These are phyloP conservation scores for Ricordea florida DNA, from an alignment of 92 coral and sea anemone genomes.

Conservation along the genomic window DNA sequence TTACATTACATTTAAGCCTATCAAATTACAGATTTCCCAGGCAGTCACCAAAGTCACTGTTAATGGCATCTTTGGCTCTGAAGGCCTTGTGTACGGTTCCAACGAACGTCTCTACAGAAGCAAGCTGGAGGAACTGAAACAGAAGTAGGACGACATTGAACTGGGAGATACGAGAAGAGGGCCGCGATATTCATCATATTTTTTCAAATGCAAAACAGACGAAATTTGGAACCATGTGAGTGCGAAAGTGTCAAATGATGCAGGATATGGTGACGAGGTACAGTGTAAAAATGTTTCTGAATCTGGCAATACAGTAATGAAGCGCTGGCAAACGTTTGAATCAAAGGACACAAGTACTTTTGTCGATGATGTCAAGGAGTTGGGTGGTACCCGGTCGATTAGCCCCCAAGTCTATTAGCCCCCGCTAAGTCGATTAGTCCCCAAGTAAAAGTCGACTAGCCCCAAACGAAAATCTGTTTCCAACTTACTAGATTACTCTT, in stretches of 20 bases:
- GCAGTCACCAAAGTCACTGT: constrained; percentile 20
- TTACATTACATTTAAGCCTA: not conserved
- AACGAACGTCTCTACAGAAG: constrained; percentile 12
- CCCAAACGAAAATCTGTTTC: too few species aligned
- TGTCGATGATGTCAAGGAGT: constrained; percentile 9
- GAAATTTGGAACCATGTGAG: constrained; percentile 33
- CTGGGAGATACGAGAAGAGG: not conserved
- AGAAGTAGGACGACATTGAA: constrained; percentile 42
- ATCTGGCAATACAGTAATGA: not conserved
- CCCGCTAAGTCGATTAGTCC: too few species aligned
- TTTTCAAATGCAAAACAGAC: constrained; percentile 17
- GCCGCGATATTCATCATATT: constrained; percentile 22
- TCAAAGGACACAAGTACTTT: not conserved
- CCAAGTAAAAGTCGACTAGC: too few species aligned
- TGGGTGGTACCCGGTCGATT: too few species aligned
- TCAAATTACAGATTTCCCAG: constrained; percentile 19
- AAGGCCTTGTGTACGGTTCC: constrained; percentile 23
- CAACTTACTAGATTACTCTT: too few species aligned
- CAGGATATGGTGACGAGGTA: not conserved
- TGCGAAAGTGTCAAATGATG: constrained; percentile 8
- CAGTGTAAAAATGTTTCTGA: not conserved
- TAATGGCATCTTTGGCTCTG: constrained; percentile 54
- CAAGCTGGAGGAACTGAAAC: constrained; percentile 11
- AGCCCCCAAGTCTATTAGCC: too few species aligned
- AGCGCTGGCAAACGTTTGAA: not conserved